These are phyloP conservation scores for Oxytorus armatus DNA, from an alignment of 2,888 invertebrate genomes.

Conservation along the genomic window DNA sequence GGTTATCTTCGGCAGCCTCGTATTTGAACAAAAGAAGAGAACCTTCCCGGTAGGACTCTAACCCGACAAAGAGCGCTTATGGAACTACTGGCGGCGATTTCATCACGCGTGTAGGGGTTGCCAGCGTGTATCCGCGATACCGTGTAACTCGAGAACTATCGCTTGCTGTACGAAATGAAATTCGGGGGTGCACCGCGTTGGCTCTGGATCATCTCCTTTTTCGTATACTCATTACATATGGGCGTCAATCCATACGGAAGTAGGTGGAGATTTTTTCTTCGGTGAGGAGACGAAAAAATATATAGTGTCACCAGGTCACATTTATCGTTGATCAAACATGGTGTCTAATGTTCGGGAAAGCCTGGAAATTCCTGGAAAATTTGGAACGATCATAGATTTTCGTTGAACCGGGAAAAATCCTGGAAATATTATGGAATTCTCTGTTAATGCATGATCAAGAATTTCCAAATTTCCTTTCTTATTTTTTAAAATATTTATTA, in stretches of 20 bases:
- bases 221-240: neutral
- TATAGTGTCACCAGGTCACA: too few relatives aligned
- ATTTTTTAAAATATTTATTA: too few relatives aligned
- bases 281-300: neutral
- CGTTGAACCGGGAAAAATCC: too few relatives aligned
- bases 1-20: constrained; percentile 54
- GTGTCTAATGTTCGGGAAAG: too few relatives aligned
- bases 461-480: too few relatives aligned
- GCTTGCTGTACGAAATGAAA: constrained; percentile 34
- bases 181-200: constrained; percentile 40
- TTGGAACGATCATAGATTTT: too few relatives aligned
- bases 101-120: constrained; percentile 16
- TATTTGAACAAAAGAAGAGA: constrained; percentile 47
- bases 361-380: too few relatives aligned
- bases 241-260: too few relatives aligned
- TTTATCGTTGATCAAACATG: too few relatives aligned
- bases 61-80: constrained; percentile 45
- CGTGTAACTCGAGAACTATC: constrained; percentile 49
- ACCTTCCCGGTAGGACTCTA: constrained; percentile 16
- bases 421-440: too few relatives aligned
- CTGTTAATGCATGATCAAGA: too few relatives aligned
- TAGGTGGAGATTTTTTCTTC: too few relatives aligned
- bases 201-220: constrained; percentile 1
- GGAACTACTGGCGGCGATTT: constrained; percentile 29
- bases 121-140: constrained; percentile 24